Percentiles rank a stretch among this genome's conserved stretches.
These are phyloP conservation scores for Mythimna loreyi DNA, from an alignment of 2,888 invertebrate genomes.

Conservation along the genomic window DNA sequence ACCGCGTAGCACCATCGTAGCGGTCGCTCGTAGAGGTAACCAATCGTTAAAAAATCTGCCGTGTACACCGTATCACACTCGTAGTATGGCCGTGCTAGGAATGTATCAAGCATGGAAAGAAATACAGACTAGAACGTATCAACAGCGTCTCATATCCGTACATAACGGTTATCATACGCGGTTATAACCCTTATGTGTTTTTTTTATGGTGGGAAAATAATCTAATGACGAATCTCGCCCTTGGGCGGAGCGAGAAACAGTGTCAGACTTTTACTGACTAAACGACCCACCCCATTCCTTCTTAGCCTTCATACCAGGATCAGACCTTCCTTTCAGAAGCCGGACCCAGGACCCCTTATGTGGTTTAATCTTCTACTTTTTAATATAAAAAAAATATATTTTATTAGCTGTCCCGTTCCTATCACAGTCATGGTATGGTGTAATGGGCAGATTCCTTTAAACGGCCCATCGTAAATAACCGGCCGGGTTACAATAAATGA, in stretches of 20 bases:
- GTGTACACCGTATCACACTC: neutral
- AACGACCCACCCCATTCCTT: no score
- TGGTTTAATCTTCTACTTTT: neutral
- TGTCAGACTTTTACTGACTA: no score
- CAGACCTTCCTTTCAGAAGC: no score
- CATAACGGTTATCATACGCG: neutral
- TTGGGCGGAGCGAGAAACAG: no score
- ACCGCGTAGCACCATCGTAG: slow-evolving; percentile 66
- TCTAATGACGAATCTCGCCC: no score
- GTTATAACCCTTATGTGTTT: no score
- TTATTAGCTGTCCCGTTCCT: neutral
- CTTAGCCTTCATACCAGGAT: no score
- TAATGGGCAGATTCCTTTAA: slow-evolving; percentile 49
- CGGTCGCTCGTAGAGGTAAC: slow-evolving; percentile 72
- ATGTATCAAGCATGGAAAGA: no score
- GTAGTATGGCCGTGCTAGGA: no score
- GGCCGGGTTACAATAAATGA: slow-evolving; percentile 79
- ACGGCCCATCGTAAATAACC: slow-evolving; percentile 75
- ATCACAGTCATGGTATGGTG: neutral
- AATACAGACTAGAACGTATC: no score
- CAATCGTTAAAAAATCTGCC: slow-evolving; percentile 63
- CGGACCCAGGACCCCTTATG: no score
- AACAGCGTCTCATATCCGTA: neutral
- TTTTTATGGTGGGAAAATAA: no score
- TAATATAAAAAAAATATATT: neutral